Evolutionary conservation across 37 sponge, comb jelly and placozoan species (phyloP).

Genomic region (Spongilla lacustris): DNA sequence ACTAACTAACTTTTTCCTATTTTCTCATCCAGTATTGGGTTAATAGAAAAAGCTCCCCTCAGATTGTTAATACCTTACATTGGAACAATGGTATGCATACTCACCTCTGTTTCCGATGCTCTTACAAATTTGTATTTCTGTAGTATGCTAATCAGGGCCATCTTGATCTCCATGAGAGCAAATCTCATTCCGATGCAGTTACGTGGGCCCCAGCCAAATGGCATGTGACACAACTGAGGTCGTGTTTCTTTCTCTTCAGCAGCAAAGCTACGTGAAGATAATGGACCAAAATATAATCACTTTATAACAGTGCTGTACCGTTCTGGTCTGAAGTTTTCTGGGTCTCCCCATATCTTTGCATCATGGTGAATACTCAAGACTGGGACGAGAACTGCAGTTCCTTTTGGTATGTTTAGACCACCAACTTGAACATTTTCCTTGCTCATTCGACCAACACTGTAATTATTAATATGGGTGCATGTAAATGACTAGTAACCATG

Average conservation of each 20-base stretch:
- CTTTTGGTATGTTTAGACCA: constrained; percentile 41
- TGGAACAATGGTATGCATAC: too few relatives aligned
- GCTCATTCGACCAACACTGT: background rate
- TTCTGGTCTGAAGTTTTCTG: constrained; percentile 77
- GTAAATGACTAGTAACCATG: too few relatives aligned
- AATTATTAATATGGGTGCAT: too few relatives aligned
- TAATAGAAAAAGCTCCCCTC: too few relatives aligned
- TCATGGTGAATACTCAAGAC: constrained; percentile 57
- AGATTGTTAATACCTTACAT: too few relatives aligned
- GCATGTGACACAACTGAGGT: constrained; percentile 54
- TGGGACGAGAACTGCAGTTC: constrained; percentile 37
- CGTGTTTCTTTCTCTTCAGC: constrained; percentile 61
- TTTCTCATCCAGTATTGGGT: too few relatives aligned
- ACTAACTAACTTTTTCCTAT: too few relatives aligned
- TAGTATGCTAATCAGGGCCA: constrained; percentile 56
- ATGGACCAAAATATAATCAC: too few relatives aligned
- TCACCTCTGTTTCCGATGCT: constrained; percentile 49
- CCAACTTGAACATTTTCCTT: background rate
- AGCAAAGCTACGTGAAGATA: constrained; percentile 58
- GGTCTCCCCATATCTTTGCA: constrained; percentile 76
- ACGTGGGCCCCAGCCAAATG: constrained; percentile 84
- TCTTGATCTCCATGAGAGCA: constrained; percentile 80
- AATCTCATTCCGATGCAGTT: constrained; percentile 82
- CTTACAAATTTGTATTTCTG: constrained; percentile 51
- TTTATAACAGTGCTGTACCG: too few relatives aligned